Conservation (phyloP, 2,113 vertebrate species). For the Mustela lutreola region DNA sequence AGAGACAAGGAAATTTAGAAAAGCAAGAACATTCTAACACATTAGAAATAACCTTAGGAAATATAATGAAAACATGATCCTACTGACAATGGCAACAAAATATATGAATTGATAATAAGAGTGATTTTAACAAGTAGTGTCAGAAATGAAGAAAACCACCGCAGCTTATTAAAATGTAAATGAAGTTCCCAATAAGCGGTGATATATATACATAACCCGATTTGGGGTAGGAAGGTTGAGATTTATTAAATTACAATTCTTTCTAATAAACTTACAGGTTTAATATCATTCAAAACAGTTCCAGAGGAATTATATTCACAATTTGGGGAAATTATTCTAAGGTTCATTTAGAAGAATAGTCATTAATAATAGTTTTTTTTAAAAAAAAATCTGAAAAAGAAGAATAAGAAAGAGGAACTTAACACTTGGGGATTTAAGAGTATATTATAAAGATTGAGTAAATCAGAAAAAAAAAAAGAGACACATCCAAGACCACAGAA, state of each 20-base stretch:
- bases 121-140: neutral
- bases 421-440: conserved; percentile 32
- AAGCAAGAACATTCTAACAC: neutral
- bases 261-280: conserved; percentile 28
- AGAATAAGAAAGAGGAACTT: neutral
- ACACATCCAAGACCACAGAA: neutral
- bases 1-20: neutral
- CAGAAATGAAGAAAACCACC: neutral
- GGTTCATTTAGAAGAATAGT: neutral
- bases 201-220: neutral
- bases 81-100: neutral
- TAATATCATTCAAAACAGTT: conserved; percentile 32
- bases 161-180: conserved; percentile 37
- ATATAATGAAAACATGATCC: neutral
- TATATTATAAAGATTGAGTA: conserved; percentile 8
- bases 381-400: neutral
- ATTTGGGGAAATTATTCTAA: neutral
- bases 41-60: neutral
- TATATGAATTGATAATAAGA: neutral
- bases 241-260: conserved; percentile 7
- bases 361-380: neutral
- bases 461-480: neutral
- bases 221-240: neutral
- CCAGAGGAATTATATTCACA: neutral
- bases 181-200: neutral